Evolutionary conservation across 2,888 invertebrate genomes (phyloP), one percentile per base, ranked within the genome.

Genomic region (Rhagonycha lutea): DNA sequence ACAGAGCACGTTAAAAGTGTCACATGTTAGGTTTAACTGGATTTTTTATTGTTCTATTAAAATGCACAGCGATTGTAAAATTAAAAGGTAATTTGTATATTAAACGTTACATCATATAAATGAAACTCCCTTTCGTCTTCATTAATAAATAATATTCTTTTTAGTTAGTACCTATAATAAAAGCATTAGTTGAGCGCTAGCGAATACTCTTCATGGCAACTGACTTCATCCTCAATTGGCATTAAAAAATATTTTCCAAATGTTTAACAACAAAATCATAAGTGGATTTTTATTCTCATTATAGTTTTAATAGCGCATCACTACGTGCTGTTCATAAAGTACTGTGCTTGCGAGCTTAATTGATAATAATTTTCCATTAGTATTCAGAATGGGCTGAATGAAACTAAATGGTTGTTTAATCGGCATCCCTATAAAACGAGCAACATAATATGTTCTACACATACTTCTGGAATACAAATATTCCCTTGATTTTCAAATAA

Each of bases 1-100:
- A 24, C 63, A n/a, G 63, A 65, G 63, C 63, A 65, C 63, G 63
- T 65, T 65, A 65, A 65, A 23, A 24, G 63, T 65, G 63, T 65
- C 63, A 65, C 63, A 65, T 65, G 63, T 24, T 65, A 65, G 63
- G 63, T 26, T 65, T 12, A 65, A 65, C 26, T 65, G 23, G 63
- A 3, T 65, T 65, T 65, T 65, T 47, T 47, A 47, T 47, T 47
- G 47, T 47, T 12, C 47, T n/a, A 47, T 47, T 47, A 47, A 47
- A 47, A 47, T 47, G 47, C 47, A n/a, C 47, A 47, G 8, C 47
- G 47, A 47, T 47, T 47, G 47, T 47, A n/a, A 47, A 47, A 47
- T 47, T 47, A 47, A 47, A 47, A 47, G 47, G 47, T 47, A 47
- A 47, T 47, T 47, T 47, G 47, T 47, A 47, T 47, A 47, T 47